These are phyloP conservation scores for Nineta flava DNA, from an alignment of 2,888 invertebrate species.

Conservation along the genomic window DNA sequence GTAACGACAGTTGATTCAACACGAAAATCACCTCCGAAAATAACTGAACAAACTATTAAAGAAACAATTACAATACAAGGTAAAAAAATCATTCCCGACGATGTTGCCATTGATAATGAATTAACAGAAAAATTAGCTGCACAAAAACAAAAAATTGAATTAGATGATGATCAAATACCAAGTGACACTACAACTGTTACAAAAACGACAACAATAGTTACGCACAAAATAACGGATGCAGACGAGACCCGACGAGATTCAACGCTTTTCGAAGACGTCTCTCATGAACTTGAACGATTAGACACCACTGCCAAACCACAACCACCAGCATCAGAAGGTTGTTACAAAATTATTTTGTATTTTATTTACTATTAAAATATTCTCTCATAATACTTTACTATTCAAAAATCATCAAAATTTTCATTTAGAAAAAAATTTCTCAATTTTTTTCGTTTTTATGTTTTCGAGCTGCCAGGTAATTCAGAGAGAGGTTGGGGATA, in stretches of 20 bases:
- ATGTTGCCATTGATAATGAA: slow-evolving; percentile 24
- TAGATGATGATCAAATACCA: slow-evolving; percentile 1
- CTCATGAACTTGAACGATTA: slow-evolving; percentile 24
- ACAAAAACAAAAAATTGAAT: slow-evolving; percentile 12
- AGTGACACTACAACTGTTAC: slow-evolving; percentile 6
- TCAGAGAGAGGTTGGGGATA: no score
- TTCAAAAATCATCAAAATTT: no score
- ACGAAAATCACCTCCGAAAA: slow-evolving; percentile 10
- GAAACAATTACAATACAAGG: slow-evolving; percentile 20
- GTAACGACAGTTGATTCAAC: slow-evolving; percentile 9
- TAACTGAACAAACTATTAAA: neutral
- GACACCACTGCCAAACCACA: slow-evolving; percentile 18
- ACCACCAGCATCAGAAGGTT: slow-evolving; percentile 19
- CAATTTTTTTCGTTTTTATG: no score
- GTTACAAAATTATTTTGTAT: slow-evolving; percentile 5
- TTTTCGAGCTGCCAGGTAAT: no score
- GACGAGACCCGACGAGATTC: slow-evolving; percentile 22
- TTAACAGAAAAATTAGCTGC: slow-evolving; percentile 20
- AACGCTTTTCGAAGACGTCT: slow-evolving; percentile 29
- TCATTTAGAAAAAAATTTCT: no score
- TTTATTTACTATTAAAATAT: no score
- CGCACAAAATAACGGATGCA: slow-evolving; percentile 8
- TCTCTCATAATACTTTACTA: neutral
- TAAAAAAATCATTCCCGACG: slow-evolving; percentile 23
- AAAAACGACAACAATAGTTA: slow-evolving; percentile 9